Evolutionary conservation across 2,113 vertebrate species (phyloP), one percentile per base, ranked within the genome.

Genomic region (Recurvirostra avosetta): DNA sequence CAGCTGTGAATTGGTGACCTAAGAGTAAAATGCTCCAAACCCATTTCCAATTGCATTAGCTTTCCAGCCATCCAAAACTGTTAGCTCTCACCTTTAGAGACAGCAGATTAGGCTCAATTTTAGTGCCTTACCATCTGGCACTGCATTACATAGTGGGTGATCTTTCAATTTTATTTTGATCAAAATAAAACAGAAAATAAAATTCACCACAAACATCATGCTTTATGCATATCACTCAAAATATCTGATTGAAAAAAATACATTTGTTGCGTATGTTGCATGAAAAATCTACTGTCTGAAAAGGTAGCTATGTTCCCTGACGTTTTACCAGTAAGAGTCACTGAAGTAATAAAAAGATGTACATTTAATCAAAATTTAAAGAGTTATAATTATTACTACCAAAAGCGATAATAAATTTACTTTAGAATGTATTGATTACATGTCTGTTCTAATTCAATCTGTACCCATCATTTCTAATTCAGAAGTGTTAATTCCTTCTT

Each of bases 161-260:
- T 72, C 29, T 78, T 92, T 63, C 76, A 9, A 21, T 34, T 71
- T 68, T 15, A 8, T 38, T 74, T 56, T 21, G 18, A 59, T 58
- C 41, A 56, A 78, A 88, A 80, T 55, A 18, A 63, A 73, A 14
- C 7, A 43, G 25, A 47, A 88, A 49, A 70, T 23, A 13, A 58
- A 77, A 41, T 50, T 25, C 10, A 73, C 47, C 6, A 7, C 41
- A 25, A 38, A 7, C 29, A 26, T 6, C 3, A 2, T 2, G 4
- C 17, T 45, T 15, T 26, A 66, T 25, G 50, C 2, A 0, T 6
- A 12, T 20, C 9, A 29, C 47, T 67, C 20, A 38, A 74, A 86
- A 63, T 4, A 58, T 0, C 16, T 2, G 5, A 53, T 0, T 5
- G 16, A 12, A 53, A 65, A 63, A 75, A 41, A 36, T 3, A 5